A percentile compares a stretch with the other conserved stretches of the same genome.
Conservation (phyloP, 1,140 invertebrate species). For the Stegodyphus dumicola region DNA sequence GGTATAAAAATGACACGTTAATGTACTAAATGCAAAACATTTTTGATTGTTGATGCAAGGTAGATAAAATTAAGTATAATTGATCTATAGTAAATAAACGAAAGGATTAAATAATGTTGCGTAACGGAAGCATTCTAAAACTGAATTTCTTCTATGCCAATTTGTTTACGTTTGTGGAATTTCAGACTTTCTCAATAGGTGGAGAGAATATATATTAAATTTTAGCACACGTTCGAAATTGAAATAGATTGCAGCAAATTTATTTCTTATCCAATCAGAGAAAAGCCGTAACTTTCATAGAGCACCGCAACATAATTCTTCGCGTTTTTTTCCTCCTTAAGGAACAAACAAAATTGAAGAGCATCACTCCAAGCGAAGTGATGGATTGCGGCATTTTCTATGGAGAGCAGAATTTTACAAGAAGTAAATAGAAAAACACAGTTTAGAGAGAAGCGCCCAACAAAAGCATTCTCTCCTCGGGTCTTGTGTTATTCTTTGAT, state of each 20-base stretch:
- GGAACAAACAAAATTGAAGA: background rate
- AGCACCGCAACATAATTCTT: background rate
- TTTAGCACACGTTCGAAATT: too few species aligned
- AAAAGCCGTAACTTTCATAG: background rate
- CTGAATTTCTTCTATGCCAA: too few species aligned
- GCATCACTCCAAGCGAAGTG: slow-evolving; percentile 6
- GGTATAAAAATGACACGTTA: too few species aligned
- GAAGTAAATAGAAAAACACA: slow-evolving; percentile 32
- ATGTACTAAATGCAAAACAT: too few species aligned
- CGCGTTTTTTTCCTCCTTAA: background rate
- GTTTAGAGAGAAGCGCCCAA: slow-evolving; percentile 19
- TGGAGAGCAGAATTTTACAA: background rate
- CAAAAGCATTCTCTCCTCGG: slow-evolving; percentile 23
- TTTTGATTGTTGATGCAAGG: too few species aligned
- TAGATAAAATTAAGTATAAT: too few species aligned
- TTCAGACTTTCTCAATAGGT: too few species aligned
- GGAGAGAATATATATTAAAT: too few species aligned
- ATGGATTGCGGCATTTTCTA: slow-evolving; percentile 18
- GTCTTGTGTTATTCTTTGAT: slow-evolving; percentile 48
- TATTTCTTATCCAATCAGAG: background rate
- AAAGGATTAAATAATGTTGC: too few species aligned
- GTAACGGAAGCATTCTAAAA: too few species aligned
- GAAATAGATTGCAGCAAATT: background rate
- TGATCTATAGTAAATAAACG: too few species aligned
- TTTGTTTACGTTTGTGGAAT: too few species aligned